Conservation (phyloP, 2,888 invertebrate genomes). For the Drosophila leonis region DNA sequence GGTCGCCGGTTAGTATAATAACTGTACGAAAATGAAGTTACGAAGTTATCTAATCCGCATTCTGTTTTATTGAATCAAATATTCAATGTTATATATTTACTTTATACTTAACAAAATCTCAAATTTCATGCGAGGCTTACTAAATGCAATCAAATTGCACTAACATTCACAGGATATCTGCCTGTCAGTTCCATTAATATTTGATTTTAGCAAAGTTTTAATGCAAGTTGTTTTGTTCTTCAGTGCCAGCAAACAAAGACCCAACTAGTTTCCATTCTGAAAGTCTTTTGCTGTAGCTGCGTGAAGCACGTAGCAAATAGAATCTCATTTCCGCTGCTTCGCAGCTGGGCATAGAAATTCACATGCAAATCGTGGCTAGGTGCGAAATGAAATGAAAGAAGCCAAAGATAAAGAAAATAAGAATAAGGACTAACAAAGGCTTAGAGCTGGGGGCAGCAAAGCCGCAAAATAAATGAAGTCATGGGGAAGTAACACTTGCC, state of each 20-base stretch:
- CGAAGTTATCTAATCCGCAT: no score
- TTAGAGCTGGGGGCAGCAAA: not conserved
- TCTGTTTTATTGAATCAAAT: not conserved
- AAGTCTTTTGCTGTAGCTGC: conserved; percentile 24
- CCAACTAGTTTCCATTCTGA: conserved; percentile 28
- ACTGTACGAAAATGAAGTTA: no score
- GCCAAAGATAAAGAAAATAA: conserved; percentile 18
- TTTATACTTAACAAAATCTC: not conserved
- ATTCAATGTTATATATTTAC: not conserved
- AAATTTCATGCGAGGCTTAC: not conserved
- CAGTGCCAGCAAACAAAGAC: conserved; percentile 33
- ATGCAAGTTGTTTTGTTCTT: conserved; percentile 32
- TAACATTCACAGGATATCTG: not conserved
- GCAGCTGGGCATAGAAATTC: conserved; percentile 37
- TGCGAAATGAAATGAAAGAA: conserved; percentile 38
- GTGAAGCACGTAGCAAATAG: conserved; percentile 52
- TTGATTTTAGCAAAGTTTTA: conserved; percentile 26
- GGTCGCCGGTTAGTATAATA: no score
- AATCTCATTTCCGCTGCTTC: conserved; percentile 51
- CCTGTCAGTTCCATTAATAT: not conserved
- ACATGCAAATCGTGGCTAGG: conserved; percentile 50
- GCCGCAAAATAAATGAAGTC: conserved; percentile 9
- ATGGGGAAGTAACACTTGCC: conserved; percentile 2
- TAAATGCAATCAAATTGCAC: no score
- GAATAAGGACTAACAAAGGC: not conserved